Evolutionary conservation across 2,113 vertebrate species (phyloP), one percentile per base, ranked within the genome.

Genomic region (Hiodon alosoides): DNA sequence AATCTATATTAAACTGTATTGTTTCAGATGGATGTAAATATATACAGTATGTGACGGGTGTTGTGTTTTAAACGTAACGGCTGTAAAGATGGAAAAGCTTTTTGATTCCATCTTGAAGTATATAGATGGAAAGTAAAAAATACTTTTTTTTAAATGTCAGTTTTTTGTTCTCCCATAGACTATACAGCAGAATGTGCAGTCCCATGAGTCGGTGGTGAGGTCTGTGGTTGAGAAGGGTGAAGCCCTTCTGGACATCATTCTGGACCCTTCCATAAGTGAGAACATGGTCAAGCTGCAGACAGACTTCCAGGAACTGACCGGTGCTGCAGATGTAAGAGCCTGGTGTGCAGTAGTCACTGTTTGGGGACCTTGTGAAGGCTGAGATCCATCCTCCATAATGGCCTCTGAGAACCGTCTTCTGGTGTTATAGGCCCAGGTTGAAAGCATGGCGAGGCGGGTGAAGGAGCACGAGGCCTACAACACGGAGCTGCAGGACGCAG

Each of bases 401-500:
- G 48, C n/a, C 46, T 58, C 46, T 72, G 52, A 59, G 2, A 11
- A 3, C 14, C 5, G 51, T 50, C 53, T 50, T 51, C 13, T 16
- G 54, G 46, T n/a, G 7, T 13, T 73, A 70, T 79, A 99, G 97
- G 82, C 79, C 4, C 93, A 88, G 0, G 93, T 96, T 76, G 85
- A 89, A 83, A 91, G 84, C 48, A 84, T 98, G 78, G 93, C 95
- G 31, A 83, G 75, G 0, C 94, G 91, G 85, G 94, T 98, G 77
- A 95, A 89, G 86, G 95, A 97, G 75, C 97, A 98, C 48, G 97
- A 98, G 77, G 90, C 86, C 31, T 99, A 98, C 78, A 94, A 95
- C 9, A 90, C 86, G 8, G 92, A 95, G 73, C 93, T 97, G 46
- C 97, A 98, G 81, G 95, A 98, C 78, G 94, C 94, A 2, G 97